phyloP scores from a whole-genome alignment of 2,797 vertebrate genomes.

The Myiothlypis coronata region DNA sequence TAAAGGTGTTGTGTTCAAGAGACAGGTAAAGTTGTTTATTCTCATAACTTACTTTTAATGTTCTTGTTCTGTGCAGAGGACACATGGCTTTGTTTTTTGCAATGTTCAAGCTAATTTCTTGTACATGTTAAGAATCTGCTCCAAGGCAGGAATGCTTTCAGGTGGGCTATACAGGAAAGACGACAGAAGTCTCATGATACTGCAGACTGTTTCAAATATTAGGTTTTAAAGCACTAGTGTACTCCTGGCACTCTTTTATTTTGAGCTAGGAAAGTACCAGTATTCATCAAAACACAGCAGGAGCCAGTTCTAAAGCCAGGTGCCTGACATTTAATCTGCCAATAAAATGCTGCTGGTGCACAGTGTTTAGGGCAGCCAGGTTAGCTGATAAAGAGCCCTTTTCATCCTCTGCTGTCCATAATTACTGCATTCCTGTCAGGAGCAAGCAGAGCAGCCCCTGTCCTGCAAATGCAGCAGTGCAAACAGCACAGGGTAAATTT shows the following conservation, averaged over 20 bases:
- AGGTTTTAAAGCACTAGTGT: slow-evolving; percentile 4
- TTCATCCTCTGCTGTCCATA: slow-evolving; percentile 13
- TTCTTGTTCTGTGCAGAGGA: background rate
- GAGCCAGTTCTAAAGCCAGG: background rate
- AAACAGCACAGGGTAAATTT: slow-evolving; percentile 30
- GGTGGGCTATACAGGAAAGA: background rate
- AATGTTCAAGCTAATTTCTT: background rate
- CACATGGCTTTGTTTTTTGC: background rate
- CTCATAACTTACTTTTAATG: background rate
- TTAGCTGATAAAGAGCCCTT: background rate
- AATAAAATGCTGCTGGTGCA: background rate
- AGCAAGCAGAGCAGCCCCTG: background rate
- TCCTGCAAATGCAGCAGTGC: background rate
- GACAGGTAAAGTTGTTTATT: background rate
- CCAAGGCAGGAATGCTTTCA: background rate
- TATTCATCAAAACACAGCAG: slow-evolving; percentile 5
- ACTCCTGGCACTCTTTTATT: background rate
- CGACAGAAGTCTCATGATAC: background rate
- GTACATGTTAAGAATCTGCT: background rate
- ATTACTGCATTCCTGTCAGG: slow-evolving; percentile 6
- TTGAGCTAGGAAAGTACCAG: slow-evolving; percentile 6
- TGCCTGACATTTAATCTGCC: slow-evolving; percentile 25
- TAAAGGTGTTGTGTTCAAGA: background rate
- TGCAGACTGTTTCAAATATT: background rate
- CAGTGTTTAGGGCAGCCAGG: slow-evolving; percentile 20